Base-by-base conservation (phyloP, 2,113 vertebrate species). In the Fukomys damarensis region DNA sequence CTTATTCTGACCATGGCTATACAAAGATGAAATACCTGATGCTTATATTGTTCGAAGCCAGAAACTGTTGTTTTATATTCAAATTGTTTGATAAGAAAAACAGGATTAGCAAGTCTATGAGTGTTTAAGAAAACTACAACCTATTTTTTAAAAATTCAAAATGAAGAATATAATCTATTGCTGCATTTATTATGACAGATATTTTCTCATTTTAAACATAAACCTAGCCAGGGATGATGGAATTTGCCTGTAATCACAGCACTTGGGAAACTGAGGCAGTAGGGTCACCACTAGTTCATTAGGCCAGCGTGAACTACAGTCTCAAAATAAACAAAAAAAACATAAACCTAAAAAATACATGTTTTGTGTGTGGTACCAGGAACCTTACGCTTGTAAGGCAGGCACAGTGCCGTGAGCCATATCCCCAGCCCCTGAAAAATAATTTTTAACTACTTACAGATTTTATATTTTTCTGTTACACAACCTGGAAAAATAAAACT, bases 131-230 rank as follows among this genome's bases (percentile, higher is more conserved):
- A 63, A 84, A 82, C 12, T 46, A 54, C 8, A 81, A 56, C 16
- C n/a, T 87, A 72, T 38, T 76, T 35, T 74, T 83, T 65, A 32
- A 65, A 65, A 63, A 63, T 16, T 65, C 30, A 92, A 92, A 96
- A 70, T 41, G 65, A 22, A 72, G 52, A 80, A 61, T 76, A 80
- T 38, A 56, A 24, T 56, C 58, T 65, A 14, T 65, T 92, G 24
- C 4, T 83, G 0, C 26, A 77, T 38, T 65, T 88, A 79, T 80
- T n/a, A 81, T 41, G 26, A 94, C 3, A 41, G 35, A 56, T 54
- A 86, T 54, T 72, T 95, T 91, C 70, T 84, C n/a, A 84, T 83
- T 87, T 59, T 92, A 79, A 83, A 61, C 24, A 72, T 58, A 83
- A 92, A 35, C 32, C 32, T 66, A 66, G 41, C 19, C 6, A 3